These are phyloP conservation scores for Zoanthus sociatus DNA, from an alignment of 92 coral and sea anemone species.

Conservation along the genomic window DNA sequence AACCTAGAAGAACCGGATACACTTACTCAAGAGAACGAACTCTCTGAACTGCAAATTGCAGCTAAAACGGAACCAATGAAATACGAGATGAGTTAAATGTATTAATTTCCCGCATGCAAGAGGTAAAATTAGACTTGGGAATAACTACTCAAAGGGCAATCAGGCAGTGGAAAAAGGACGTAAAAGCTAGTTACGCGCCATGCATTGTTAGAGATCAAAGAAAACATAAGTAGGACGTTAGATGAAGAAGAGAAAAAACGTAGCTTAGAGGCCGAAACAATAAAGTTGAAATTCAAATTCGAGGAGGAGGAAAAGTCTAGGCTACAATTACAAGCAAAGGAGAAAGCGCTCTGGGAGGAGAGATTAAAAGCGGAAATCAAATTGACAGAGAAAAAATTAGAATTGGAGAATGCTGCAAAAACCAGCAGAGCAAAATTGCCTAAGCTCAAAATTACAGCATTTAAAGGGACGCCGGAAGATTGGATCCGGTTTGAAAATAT, in stretches of 20 bases:
- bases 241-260: conserved; percentile 48
- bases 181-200: conserved; percentile 61
- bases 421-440: conserved; percentile 61
- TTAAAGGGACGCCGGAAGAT: conserved; percentile 64
- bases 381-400: conserved; percentile 54
- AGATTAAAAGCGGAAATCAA: conserved; percentile 51
- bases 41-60: conserved; percentile 50
- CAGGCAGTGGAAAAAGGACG: conserved; percentile 64
- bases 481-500: conserved; percentile 68
- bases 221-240: conserved; percentile 35
- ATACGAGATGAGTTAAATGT: conserved; percentile 59
- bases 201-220: conserved; percentile 49
- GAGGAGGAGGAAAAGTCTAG: conserved; percentile 65
- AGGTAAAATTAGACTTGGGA: conserved; percentile 62
- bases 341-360: conserved; percentile 65
- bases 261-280: conserved; percentile 49
- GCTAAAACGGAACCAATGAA: conserved; percentile 45
- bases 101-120: conserved; percentile 60
- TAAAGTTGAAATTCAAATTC: conserved; percentile 40
- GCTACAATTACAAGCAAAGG: conserved; percentile 53
- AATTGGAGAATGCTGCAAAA: conserved; percentile 55
- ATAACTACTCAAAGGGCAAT: conserved; percentile 46
- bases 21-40: conserved; percentile 47
- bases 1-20: conserved; percentile 62
- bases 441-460: conserved; percentile 64